Conservation (phyloP, 2,113 vertebrate genomes). For the Charadrius vociferus region DNA sequence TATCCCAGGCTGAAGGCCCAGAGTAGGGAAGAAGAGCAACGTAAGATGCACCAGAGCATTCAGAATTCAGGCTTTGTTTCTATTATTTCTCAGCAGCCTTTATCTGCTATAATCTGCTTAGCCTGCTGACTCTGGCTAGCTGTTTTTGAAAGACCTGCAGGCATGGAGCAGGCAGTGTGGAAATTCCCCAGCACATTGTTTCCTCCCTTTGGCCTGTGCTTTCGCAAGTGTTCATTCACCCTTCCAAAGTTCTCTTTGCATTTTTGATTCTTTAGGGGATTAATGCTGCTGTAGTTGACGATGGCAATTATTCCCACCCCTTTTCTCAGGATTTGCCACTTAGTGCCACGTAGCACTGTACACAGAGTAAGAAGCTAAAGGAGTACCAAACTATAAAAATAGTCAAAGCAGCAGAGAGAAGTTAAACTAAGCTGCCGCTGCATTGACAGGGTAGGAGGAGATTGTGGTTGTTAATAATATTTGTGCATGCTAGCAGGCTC, state of each 20-base stretch:
- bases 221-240: background rate
- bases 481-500: background rate
- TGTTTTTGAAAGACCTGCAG: background rate
- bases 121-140: background rate
- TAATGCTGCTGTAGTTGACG: background rate
- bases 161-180: background rate
- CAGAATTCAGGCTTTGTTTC: background rate
- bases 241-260: background rate
- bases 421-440: background rate
- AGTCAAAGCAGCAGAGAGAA: background rate
- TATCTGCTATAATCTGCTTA: background rate
- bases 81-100: background rate
- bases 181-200: background rate
- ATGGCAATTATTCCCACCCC: background rate
- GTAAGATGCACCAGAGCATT: background rate
- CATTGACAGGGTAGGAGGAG: rapidly evolving
- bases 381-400: rapidly evolving
- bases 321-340: background rate
- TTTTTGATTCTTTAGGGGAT: background rate
- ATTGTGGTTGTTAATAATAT: background rate
- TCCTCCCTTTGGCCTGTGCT: background rate
- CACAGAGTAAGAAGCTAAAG: background rate
- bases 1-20: background rate
- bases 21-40: background rate
- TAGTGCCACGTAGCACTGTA: background rate